Percentiles rank a stretch among this genome's conserved stretches.
Conservation (phyloP, 2,797 vertebrate species). For the Gadopsis marmoratus region DNA sequence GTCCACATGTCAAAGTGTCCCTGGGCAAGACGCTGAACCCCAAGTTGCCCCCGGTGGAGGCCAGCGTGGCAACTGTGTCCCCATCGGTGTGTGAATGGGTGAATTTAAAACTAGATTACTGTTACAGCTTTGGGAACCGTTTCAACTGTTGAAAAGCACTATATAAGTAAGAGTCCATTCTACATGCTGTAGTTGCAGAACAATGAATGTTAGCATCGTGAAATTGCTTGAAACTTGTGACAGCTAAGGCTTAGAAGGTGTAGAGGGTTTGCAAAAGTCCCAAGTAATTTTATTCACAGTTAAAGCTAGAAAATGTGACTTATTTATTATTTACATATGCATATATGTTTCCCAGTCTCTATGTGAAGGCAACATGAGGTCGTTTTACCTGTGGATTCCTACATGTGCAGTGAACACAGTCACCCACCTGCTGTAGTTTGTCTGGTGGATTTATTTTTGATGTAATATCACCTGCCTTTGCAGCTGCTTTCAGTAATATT, state of each 20-base stretch:
- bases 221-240: neutral
- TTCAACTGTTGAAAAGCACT: too few species aligned
- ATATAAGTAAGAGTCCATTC: too few species aligned
- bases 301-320: neutral
- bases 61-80: too few species aligned
- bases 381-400: neutral
- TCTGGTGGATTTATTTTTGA: conserved; percentile 11
- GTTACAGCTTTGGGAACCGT: too few species aligned
- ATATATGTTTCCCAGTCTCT: neutral
- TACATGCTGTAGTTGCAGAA: neutral
- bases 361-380: neutral
- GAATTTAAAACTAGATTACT: too few species aligned
- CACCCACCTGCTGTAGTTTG: neutral
- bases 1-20: too few species aligned
- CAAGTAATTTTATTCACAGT: neutral
- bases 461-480: conserved; percentile 15
- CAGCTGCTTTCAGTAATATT: neutral
- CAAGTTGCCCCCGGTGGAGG: too few species aligned
- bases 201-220: neutral
- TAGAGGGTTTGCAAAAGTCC: neutral
- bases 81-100: too few species aligned
- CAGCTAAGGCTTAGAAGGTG: neutral
- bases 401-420: neutral
- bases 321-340: neutral
- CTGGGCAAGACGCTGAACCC: too few species aligned